Conservation (phyloP, 2,888 invertebrate species). For the Ectemnius cavifrons region DNA sequence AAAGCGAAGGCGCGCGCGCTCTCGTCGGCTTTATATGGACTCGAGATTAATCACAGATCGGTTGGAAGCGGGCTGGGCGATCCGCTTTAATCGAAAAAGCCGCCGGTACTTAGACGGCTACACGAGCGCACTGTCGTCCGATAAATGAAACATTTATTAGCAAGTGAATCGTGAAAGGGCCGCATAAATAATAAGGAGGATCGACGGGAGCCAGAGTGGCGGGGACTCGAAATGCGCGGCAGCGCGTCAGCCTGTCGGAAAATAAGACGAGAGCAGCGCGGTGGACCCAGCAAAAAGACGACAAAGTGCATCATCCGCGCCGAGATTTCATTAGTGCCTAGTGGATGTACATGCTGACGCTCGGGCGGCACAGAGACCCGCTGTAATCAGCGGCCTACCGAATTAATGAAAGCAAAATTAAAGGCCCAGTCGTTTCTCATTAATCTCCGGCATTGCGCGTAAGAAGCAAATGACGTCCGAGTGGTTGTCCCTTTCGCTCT, state of each 20-base stretch:
- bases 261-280: neutral
- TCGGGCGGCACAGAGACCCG: slow-evolving; percentile 28
- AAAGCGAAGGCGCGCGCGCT: neutral
- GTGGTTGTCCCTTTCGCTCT: slow-evolving; percentile 16
- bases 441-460: slow-evolving; percentile 54
- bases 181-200: slow-evolving; percentile 36
- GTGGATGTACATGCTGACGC: slow-evolving; percentile 21
- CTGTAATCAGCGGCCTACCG: slow-evolving; percentile 57
- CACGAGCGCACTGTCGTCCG: slow-evolving; percentile 16
- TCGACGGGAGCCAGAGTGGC: neutral
- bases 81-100: neutral
- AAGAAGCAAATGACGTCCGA: slow-evolving; percentile 61
- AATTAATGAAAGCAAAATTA: slow-evolving; percentile 63
- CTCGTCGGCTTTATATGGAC: neutral
- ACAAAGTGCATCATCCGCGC: slow-evolving; percentile 13
- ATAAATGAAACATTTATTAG: slow-evolving; percentile 44
- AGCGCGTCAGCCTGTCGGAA: neutral
- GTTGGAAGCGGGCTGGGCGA: neutral
- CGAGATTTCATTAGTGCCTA: slow-evolving; percentile 43
- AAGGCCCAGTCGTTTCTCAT: slow-evolving; percentile 60
- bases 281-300: neutral
- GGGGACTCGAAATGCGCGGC: neutral
- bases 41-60: slow-evolving; percentile 4
- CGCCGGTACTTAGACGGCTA: neutral
- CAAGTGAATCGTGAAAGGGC: slow-evolving; percentile 29